Percentiles rank a stretch among this genome's conserved stretches.
These are phyloP conservation scores for Neotoxoptera formosana DNA, from an alignment of 1,140 invertebrate genomes.

Conservation along the genomic window DNA sequence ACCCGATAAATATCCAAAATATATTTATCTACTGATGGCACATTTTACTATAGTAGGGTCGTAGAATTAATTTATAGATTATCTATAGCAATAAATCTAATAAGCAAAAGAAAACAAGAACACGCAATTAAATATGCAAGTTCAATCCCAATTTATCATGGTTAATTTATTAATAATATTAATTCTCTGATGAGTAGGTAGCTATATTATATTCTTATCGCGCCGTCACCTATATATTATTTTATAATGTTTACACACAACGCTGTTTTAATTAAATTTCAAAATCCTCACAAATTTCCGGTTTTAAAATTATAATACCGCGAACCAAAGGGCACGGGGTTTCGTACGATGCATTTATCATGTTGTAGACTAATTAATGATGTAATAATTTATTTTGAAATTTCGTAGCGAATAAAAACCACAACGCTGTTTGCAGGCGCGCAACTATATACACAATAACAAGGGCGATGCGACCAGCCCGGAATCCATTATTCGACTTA, in stretches of 20 bases:
- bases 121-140: not conserved
- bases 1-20: not conserved
- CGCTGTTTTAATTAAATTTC: not conserved
- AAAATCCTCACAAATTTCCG: conserved; percentile 6
- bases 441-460: not conserved
- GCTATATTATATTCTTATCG: not conserved
- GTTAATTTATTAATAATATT: conserved; percentile 1
- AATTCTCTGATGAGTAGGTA: not conserved
- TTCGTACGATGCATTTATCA: not conserved
- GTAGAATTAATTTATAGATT: not conserved
- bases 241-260: not conserved
- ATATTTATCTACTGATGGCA: not conserved
- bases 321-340: no score
- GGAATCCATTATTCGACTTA: not conserved
- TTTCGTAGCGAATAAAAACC: not conserved
- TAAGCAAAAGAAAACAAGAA: not conserved
- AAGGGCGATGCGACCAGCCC: not conserved
- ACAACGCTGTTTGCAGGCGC: not conserved
- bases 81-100: not conserved
- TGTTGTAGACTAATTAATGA: not conserved
- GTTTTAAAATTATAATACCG: not conserved
- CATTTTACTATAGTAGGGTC: not conserved
- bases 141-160: not conserved
- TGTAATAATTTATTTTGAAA: not conserved
- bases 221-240: not conserved